These are phyloP conservation scores for Podarcis siculus DNA, from an alignment of 2,797 vertebrate species.

Conservation along the genomic window DNA sequence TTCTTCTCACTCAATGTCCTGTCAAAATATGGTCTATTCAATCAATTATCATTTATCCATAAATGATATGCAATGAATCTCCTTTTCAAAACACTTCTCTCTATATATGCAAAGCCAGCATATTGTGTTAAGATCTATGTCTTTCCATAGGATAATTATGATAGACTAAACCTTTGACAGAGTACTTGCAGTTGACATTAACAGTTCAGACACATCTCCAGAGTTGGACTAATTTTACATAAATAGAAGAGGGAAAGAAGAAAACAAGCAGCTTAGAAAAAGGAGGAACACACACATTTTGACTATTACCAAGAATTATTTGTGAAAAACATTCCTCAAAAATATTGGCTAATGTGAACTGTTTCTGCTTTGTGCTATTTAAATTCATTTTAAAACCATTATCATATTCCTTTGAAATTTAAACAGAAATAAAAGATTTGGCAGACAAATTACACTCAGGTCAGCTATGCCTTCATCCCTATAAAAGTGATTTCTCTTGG, in stretches of 20 bases:
- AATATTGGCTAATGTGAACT: neutral
- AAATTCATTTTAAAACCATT: slow-evolving; percentile 12
- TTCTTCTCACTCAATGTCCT: neutral
- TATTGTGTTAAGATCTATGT: neutral
- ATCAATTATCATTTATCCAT: neutral
- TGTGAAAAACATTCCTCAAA: neutral
- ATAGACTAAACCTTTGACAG: neutral
- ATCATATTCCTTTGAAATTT: neutral
- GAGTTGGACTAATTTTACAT: neutral
- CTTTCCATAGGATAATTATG: neutral
- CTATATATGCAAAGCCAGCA: neutral
- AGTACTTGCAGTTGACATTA: neutral
- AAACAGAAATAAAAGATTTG: neutral
- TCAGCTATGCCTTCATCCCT: neutral
- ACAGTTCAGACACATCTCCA: neutral
- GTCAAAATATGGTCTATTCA: neutral
- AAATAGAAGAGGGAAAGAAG: neutral
- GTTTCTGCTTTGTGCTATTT: slow-evolving; percentile 7
- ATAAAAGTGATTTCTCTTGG: neutral
- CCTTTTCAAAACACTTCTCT: neutral
- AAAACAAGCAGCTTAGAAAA: neutral
- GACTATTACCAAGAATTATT: neutral
- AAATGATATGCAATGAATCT: neutral
- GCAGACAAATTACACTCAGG: neutral
- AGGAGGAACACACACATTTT: neutral